Evolutionary conservation across 2,113 vertebrate species (phyloP), one percentile per base, ranked within the genome.

Genomic region (Odontesthes bonariensis): DNA sequence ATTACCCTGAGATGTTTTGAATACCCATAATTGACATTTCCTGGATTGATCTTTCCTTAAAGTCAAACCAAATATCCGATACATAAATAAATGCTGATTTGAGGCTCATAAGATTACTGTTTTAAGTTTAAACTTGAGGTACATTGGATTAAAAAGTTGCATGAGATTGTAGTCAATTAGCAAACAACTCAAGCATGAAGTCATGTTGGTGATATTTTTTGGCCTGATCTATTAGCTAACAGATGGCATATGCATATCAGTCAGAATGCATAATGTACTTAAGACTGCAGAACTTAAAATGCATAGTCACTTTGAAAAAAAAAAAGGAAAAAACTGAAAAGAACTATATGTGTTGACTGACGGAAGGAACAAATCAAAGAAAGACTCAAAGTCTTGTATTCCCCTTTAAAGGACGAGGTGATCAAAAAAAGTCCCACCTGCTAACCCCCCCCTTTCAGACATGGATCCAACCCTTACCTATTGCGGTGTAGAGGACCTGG

Each of bases 391-490:
- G 81, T 89, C 88, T 93, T 85, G 95, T 96, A 96, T 97, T 97
- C 96, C 96, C 97, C 97, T 96, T 96, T 97, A 96, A 96, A 97
- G 96, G 94, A 98, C 96, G 89, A 96, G 95, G 96, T 96, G 96
- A 96, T 96, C 96, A 98, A 96, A 96, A 97, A 89, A 89, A 95
- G 96, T 95, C 95, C 96, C 96, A 90, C 96, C 96, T 95, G 78
- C 94, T 94, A 95, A 94, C 96, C 92, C 95, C 94, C 95, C 95
- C 95, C 96, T 95, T 95, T 95, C 96, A 94, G 95, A 96, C 97
- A 96, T 96, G 96, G 97, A 96, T 97, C 96, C 93, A 95, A 95
- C 98, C 98, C 98, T 99, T 99, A 99, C 98, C 97, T 99, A 99
- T 99, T 98, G 97, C 95, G 96, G 95, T 95, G 97, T 97, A 95